Evolutionary conservation across 1,140 invertebrate genomes (phyloP), one percentile per base, ranked within the genome.

Genomic region (Physella acuta): DNA sequence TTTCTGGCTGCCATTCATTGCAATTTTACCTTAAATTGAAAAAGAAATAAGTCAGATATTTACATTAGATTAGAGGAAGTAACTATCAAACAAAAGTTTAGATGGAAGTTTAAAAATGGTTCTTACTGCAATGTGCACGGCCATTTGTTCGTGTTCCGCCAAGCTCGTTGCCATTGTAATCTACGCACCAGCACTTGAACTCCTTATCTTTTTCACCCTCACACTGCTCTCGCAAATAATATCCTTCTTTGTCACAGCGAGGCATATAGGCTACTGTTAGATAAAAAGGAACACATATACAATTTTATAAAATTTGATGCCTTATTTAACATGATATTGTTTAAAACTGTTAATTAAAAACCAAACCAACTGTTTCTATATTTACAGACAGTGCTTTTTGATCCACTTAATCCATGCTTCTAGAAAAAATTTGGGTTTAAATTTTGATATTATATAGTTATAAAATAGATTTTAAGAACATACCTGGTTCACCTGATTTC

Each of bases 121-220:
- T 11, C 88, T 88, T 88, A 94, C 93, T 92, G 84, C 94, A 95
- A 82, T 92, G 90, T 66, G 92, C 92, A 86, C 91, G 92, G 76
- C 92, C 92, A 79, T 90, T 88, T 64, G 90, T 92, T 80, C 93
- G 89, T 63, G 93, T 93, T 77, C 92, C 92, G 68, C 92, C 89
- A 76, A 91, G 90, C 85, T 95, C 93, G 33, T 93, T 92, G 34
- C 94, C 94, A 84, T 95, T 94, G 78, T 92, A 90, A 87, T 95
- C 93, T 55, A 95, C 93, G 87, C 94, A 96, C 94, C 94, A 96
- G 84, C 94, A 96, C 2, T 34, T 53, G 30, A 52, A 69, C 24
- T n/a, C 26, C 14, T 44, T 49, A 20, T 73, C 66, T 26, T 55
- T 59, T 16, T 92, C 90, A 71, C 88, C 88, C 85, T 94, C 92